phyloP scores from a whole-genome alignment of 1,140 invertebrate genomes.

The Scaptomyza graminum region DNA sequence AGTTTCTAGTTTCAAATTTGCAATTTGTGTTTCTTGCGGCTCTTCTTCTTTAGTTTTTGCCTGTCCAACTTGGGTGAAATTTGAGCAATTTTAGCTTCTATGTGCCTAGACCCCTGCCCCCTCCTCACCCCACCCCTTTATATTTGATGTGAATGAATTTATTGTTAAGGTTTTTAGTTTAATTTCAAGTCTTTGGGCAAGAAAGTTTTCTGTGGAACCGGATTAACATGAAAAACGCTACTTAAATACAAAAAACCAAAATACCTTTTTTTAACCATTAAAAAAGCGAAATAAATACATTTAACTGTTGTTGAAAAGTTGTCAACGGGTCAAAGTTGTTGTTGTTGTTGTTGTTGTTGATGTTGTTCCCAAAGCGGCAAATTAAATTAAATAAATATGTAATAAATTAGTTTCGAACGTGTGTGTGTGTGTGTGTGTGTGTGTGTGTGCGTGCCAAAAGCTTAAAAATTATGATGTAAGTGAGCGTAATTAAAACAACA shows the following conservation, averaged over 20 bases:
- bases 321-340: slow-evolving; percentile 21
- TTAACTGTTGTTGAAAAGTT: slow-evolving; percentile 6
- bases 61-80: no score
- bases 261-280: not conserved
- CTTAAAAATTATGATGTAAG: slow-evolving; percentile 70
- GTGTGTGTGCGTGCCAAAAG: slow-evolving; percentile 63
- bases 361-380: slow-evolving; percentile 35
- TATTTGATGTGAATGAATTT: no score
- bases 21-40: no score
- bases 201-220: slow-evolving; percentile 19
- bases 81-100: no score
- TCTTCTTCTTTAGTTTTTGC: no score
- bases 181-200: no score
- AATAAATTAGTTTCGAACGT: slow-evolving; percentile 21
- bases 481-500: slow-evolving; percentile 70
- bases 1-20: no score
- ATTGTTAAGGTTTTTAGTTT: no score
- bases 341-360: slow-evolving; percentile 20
- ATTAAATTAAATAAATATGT: slow-evolving; percentile 31
- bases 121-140: no score
- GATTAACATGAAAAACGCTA: slow-evolving; percentile 19
- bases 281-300: not conserved
- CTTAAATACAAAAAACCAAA: no score
- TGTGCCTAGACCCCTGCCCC: no score
- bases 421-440: slow-evolving; percentile 11